These are phyloP conservation scores for Micronycteris hirsuta DNA, from an alignment of 2,113 vertebrate species.

Conservation along the genomic window DNA sequence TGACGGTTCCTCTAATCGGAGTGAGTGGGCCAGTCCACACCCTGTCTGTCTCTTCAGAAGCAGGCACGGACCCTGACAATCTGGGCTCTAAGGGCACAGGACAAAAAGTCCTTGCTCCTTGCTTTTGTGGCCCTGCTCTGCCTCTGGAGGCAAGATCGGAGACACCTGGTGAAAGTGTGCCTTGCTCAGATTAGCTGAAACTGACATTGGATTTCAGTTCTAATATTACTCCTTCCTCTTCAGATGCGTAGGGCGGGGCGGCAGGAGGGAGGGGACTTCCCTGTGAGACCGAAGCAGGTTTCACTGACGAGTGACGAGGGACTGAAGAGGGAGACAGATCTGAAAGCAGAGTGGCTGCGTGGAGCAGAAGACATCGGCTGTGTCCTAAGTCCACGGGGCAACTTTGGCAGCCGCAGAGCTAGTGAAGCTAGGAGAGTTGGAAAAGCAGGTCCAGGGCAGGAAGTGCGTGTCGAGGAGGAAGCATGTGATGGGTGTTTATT, in stretches of 20 bases:
- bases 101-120: background rate
- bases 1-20: background rate
- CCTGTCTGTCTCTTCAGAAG: background rate
- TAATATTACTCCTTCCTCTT: background rate
- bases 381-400: background rate
- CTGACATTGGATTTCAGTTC: background rate
- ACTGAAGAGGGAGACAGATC: background rate
- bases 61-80: background rate
- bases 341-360: background rate
- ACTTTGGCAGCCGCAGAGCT: background rate
- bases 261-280: background rate
- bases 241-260: background rate
- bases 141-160: background rate
- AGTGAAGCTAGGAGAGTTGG: background rate
- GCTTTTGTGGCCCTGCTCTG: background rate
- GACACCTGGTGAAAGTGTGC: constrained; percentile 35
- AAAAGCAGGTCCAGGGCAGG: background rate
- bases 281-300: accelerated
- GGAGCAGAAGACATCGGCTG: background rate
- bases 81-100: background rate
- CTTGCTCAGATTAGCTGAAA: background rate
- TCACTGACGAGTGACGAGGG: background rate
- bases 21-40: background rate
- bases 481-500: background rate
- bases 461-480: accelerated